Conservation (phyloP, 2,113 vertebrate species). For the Lanius ludovicianus region DNA sequence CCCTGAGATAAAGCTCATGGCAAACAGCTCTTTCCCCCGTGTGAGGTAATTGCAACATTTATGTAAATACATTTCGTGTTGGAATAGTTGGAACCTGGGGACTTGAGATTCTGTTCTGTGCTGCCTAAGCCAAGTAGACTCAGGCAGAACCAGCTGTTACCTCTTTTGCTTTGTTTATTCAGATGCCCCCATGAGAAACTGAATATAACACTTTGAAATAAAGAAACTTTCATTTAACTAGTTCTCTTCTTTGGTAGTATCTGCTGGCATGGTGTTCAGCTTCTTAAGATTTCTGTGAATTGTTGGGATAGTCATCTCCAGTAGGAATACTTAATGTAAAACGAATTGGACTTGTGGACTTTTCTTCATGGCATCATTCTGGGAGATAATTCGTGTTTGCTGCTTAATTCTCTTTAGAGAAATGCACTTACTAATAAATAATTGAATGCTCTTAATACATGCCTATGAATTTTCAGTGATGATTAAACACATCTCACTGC, state of each 20-base stretch:
- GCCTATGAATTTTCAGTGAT: not conserved
- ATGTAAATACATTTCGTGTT: not conserved
- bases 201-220: not conserved
- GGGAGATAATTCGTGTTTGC: not conserved
- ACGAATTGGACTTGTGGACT: not conserved
- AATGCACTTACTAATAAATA: not conserved
- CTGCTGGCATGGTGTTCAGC: not conserved
- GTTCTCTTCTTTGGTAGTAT: not conserved
- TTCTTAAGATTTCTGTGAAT: not conserved
- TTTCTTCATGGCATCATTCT: fast-evolving
- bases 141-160: not conserved
- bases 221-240: not conserved
- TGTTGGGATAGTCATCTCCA: not conserved
- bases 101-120: not conserved
- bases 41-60: not conserved
- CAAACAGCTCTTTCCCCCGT: not conserved
- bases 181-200: not conserved
- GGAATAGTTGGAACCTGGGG: not conserved
- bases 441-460: not conserved
- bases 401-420: not conserved
- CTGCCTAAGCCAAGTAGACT: not conserved
- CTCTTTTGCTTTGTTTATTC: not conserved
- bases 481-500: not conserved
- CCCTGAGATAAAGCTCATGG: not conserved
- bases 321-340: not conserved